phyloP scores from a whole-genome alignment of 2,888 invertebrate species.

The Luperina nickerlii region DNA sequence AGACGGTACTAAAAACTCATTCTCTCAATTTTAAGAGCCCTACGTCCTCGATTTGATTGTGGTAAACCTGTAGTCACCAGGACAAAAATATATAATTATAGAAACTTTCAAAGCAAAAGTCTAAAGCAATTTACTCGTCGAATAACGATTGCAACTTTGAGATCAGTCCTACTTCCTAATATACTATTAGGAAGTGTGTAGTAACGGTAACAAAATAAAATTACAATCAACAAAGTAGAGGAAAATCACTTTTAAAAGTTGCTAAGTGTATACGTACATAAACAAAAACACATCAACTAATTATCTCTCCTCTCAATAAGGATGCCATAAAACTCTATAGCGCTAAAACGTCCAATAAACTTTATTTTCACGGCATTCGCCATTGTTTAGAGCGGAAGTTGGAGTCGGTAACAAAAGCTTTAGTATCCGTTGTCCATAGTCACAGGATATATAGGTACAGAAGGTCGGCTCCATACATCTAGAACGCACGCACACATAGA shows the following conservation, averaged over 20 bases:
- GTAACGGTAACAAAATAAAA: neutral
- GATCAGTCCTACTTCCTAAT: neutral
- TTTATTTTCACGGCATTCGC: slow-evolving; percentile 51
- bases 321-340: slow-evolving; percentile 35
- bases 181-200: too few relatives aligned
- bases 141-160: neutral
- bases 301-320: slow-evolving; percentile 20
- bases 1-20: too few relatives aligned
- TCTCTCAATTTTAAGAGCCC: too few relatives aligned
- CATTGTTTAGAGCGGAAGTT: slow-evolving; percentile 60
- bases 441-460: neutral
- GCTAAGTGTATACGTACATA: neutral
- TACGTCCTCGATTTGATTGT: neutral
- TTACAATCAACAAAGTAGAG: neutral
- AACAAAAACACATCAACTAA: slow-evolving; percentile 38
- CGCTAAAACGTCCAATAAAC: slow-evolving; percentile 60
- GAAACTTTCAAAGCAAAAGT: neutral
- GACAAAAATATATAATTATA: neutral
- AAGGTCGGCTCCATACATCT: neutral
- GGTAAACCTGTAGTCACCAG: neutral
- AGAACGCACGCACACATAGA: neutral
- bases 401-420: slow-evolving; percentile 59
- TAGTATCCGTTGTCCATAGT: slow-evolving; percentile 52
- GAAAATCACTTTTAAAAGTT: neutral
- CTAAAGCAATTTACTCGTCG: neutral